Conservation (phyloP, 2,888 invertebrate genomes). For the Rotaria sp. region DNA sequence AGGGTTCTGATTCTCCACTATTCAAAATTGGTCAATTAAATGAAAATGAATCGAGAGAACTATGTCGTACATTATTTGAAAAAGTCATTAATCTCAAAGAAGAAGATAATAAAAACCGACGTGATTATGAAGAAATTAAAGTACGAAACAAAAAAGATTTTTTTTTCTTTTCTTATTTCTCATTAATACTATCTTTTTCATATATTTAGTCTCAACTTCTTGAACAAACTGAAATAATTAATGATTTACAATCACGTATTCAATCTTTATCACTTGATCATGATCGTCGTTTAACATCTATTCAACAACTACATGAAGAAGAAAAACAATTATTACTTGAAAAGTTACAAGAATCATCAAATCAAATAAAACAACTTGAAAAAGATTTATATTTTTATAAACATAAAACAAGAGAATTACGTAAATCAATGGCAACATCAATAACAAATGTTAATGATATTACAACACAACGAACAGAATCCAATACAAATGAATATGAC, state of each 20-base stretch:
- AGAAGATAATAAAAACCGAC: conserved; percentile 68
- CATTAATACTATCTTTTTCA: too few species aligned
- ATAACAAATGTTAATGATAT: background rate
- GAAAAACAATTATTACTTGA: conserved; percentile 16
- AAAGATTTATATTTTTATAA: conserved; percentile 22
- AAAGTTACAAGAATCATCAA: background rate
- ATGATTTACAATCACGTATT: conserved; percentile 13
- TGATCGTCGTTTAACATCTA: conserved; percentile 6
- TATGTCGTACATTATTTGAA: conserved; percentile 78
- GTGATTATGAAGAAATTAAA: conserved; percentile 61
- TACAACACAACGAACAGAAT: background rate
- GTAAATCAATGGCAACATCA: background rate
- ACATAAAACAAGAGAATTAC: conserved; percentile 27
- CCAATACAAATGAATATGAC: background rate
- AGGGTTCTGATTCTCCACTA: conserved; percentile 54
- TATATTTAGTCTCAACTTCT: background rate
- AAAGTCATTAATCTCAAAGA: conserved; percentile 76
- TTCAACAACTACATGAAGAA: conserved; percentile 17
- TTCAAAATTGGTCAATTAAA: conserved; percentile 73
- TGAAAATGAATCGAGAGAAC: conserved; percentile 71
- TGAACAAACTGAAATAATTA: background rate
- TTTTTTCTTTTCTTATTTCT: too few species aligned
- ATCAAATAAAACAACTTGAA: conserved; percentile 22
- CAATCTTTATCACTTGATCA: background rate
- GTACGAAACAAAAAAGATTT: conserved; percentile 43